Evolutionary conservation across 2,797 vertebrate genomes (phyloP), one percentile per base, ranked within the genome.

Genomic region (Etheostoma perlongum): DNA sequence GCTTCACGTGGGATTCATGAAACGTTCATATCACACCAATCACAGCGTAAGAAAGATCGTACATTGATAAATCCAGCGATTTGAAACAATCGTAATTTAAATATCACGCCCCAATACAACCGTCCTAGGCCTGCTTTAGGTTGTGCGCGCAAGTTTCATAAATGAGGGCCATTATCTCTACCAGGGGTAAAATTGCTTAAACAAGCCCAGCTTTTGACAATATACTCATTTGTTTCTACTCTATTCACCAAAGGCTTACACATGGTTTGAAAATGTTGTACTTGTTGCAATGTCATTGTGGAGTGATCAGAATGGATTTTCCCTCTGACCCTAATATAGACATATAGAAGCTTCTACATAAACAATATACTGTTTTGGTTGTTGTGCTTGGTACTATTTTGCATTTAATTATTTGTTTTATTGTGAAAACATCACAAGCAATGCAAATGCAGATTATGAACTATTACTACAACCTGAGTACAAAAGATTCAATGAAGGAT

Each of bases 401-500:
- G 40, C 15, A 13, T 60, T 64, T 63, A 25, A 64, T 42, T 73
- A 27, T 82, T 49, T 66, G 61, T 63, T 68, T 65, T 18, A 72
- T 75, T 3, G 12, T 40, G 42, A 63, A 79, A 87, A 83, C 55
- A 82, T 81, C 71, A 84, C 53, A 85, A 30, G 44, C 46, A 76
- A 51, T 12, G 8, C 67, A 59, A 71, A 65, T 40, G 40, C 61
- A 85, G 84, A 89, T 86, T 89, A 84, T 53, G 60, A 79, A 85
- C 64, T 88, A 84, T 79, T 84, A 83, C 62, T 63, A 76, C 83
- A 66, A 76, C 79, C 71, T 60, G 53, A 51, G 62, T 70, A 72
- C 72, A 83, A 82, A 79, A 44, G 52, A 83, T 83, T 76, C 58
- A 80, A 25, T 71, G 77, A 84, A 65, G 81, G 80, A 88, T 86